phyloP scores from a whole-genome alignment of 2,797 vertebrate genomes.

The Cottoperca gobio region DNA sequence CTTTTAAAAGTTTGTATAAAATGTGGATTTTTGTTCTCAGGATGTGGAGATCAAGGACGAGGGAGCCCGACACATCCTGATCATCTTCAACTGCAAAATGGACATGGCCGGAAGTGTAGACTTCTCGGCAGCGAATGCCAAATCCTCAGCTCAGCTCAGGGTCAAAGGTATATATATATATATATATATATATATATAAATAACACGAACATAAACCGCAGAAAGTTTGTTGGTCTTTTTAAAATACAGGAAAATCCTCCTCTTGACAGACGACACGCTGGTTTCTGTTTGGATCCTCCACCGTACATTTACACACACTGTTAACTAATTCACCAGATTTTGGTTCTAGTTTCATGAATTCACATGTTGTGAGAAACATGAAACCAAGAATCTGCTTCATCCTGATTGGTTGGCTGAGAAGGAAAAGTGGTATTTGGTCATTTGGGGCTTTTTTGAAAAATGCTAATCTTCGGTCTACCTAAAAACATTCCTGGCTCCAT shows the following conservation, averaged over 20 bases:
- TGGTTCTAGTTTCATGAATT: too few species aligned
- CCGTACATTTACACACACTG: too few species aligned
- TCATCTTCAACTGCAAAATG: constrained; percentile 91
- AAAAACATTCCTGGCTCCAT: too few species aligned
- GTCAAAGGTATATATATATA: constrained; percentile 99
- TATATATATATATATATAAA: too few species aligned
- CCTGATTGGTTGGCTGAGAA: too few species aligned
- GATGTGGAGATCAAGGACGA: constrained; percentile 98
- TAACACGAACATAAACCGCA: not conserved
- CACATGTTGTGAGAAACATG: too few species aligned
- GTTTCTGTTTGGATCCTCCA: not conserved
- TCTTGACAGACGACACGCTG: not conserved
- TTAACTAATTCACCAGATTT: too few species aligned
- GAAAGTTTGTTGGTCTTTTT: not conserved
- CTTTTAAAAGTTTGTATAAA: not conserved
- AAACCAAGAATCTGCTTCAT: too few species aligned
- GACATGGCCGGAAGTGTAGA: constrained; percentile 93
- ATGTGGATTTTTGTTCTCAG: constrained; percentile 73
- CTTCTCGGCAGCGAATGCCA: constrained; percentile 96
- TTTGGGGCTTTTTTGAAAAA: too few species aligned
- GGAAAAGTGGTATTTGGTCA: too few species aligned
- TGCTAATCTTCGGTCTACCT: too few species aligned
- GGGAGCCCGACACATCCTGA: constrained; percentile 89
- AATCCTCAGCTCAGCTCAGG: constrained; percentile 93
- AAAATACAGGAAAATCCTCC: too few species aligned